Conservation (phyloP, 2,113 vertebrate genomes). For the Heteronetta atricapilla region DNA sequence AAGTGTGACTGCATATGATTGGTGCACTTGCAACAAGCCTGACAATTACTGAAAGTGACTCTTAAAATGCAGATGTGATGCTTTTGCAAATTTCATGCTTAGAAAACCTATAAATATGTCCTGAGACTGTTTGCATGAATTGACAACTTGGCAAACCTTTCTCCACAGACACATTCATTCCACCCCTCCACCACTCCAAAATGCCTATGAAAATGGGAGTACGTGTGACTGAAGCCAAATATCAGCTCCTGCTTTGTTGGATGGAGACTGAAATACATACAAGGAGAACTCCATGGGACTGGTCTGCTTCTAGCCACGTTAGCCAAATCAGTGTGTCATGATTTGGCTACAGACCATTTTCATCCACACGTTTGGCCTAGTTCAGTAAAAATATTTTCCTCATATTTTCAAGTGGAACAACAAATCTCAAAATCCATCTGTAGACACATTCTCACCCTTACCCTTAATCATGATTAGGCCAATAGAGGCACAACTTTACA, state of each 20-base stretch:
- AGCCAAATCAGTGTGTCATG: neutral
- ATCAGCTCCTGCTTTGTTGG: neutral
- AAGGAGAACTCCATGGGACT: neutral
- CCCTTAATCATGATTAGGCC: neutral
- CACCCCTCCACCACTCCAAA: rapidly evolving
- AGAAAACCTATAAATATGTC: neutral
- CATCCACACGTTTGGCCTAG: neutral
- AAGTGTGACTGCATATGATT: neutral
- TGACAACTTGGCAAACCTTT: neutral
- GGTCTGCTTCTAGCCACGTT: neutral
- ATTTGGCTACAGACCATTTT: neutral
- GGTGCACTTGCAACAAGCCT: neutral
- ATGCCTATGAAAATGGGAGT: neutral
- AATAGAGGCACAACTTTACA: neutral
- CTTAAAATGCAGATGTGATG: neutral
- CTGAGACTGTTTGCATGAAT: neutral
- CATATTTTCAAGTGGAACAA: neutral
- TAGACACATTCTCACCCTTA: neutral
- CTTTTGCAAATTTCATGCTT: neutral
- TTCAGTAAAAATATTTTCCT: neutral
- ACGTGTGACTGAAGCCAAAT: neutral
- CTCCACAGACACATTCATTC: rapidly evolving
- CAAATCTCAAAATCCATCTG: neutral
- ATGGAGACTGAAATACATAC: neutral
- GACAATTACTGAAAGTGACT: neutral